Evolutionary conservation across 2,888 invertebrate genomes (phyloP).

Genomic region (Drosophila mettleri): DNA sequence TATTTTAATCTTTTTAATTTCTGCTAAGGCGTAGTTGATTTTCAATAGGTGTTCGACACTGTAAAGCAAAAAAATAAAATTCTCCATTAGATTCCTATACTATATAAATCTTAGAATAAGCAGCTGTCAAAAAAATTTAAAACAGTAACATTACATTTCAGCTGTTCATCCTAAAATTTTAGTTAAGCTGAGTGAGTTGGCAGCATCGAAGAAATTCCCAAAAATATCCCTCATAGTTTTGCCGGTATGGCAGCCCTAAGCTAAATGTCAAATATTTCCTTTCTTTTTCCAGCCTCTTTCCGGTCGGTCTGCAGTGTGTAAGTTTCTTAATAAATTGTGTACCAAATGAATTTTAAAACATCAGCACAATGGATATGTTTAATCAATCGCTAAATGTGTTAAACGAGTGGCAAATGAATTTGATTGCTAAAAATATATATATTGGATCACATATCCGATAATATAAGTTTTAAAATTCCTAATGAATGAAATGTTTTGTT

Average conservation of each 20-base stretch:
- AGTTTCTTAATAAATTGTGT: conserved; percentile 70
- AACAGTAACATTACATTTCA: background rate
- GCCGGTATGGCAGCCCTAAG: conserved; percentile 52
- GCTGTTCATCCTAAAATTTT: background rate
- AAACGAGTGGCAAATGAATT: conserved; percentile 12
- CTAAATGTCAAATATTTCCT: conserved; percentile 80
- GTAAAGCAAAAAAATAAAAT: background rate
- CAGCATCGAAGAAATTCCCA: conserved; percentile 16
- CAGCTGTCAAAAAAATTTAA: background rate
- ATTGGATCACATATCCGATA: conserved; percentile 19
- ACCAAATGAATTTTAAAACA: conserved; percentile 76
- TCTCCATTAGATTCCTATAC: background rate
- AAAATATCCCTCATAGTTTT: conserved; percentile 4
- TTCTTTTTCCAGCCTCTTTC: conserved; percentile 83
- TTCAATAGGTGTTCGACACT: too few relatives aligned
- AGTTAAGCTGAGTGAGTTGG: conserved; percentile 7
- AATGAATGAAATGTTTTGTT: conserved; percentile 35
- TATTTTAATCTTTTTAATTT: background rate
- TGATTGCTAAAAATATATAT: conserved; percentile 12
- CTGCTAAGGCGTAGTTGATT: background rate
- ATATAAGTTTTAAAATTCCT: background rate
- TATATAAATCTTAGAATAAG: background rate
- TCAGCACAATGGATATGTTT: conserved; percentile 62
- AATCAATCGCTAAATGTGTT: conserved; percentile 18
- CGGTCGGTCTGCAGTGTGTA: conserved; percentile 84